Percentiles rank a stretch among this genome's conserved stretches.
Conservation (phyloP, 2,797 vertebrate genomes). For the Taenioides sp. region DNA sequence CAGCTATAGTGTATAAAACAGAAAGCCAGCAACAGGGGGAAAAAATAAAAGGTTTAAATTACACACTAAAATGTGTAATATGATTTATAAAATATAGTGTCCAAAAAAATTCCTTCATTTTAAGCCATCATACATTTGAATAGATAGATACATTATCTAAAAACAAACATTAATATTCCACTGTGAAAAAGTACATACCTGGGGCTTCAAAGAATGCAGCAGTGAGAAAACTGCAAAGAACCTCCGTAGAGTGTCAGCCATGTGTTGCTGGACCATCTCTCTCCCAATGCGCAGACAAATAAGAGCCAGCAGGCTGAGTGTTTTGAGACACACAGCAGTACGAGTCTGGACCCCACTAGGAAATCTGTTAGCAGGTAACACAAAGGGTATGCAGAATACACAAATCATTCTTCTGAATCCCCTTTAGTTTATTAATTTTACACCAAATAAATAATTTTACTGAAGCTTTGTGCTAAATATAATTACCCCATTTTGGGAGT, state of each 20-base stretch:
- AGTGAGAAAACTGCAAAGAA: conserved; percentile 92
- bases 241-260: conserved; percentile 85
- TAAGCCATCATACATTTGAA: not conserved
- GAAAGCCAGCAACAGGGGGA: not conserved
- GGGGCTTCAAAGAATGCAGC: conserved; percentile 81
- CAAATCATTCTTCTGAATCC: not conserved
- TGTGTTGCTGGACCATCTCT: conserved; percentile 98
- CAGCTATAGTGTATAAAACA: conserved; percentile 60
- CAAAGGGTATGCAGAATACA: not conserved
- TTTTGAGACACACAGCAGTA: conserved; percentile 89
- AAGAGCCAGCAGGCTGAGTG: conserved; percentile 91
- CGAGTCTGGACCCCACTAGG: conserved; percentile 95
- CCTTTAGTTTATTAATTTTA: too few species aligned
- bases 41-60: not conserved
- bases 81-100: not conserved
- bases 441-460: not conserved
- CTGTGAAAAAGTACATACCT: conserved; percentile 72
- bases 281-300: conserved; percentile 95
- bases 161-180: not conserved
- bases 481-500: conserved; percentile 84
- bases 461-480: not conserved
- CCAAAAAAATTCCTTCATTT: not conserved
- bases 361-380: conserved; percentile 78
- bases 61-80: not conserved
- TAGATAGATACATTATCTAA: not conserved